These are phyloP conservation scores for Temnothorax unifasciatus DNA, from an alignment of 2,888 invertebrate species.

Conservation along the genomic window DNA sequence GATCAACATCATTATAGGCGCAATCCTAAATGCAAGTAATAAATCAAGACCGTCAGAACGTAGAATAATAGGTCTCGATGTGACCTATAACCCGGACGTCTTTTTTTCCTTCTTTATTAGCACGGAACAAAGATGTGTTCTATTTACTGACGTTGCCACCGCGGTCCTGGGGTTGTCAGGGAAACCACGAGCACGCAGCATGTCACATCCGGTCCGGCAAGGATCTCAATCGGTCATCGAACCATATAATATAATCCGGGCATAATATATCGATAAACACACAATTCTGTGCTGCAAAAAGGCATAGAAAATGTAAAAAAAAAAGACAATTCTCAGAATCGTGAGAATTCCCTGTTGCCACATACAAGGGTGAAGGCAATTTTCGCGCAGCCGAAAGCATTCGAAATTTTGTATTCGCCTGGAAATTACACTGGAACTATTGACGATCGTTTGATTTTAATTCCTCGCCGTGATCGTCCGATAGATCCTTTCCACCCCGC, in stretches of 20 bases:
- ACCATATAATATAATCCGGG: not conserved
- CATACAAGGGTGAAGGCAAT: not conserved
- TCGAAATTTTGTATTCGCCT: not conserved
- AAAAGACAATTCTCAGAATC: not conserved
- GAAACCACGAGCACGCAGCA: slow-evolving; percentile 72
- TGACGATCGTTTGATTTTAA: slow-evolving; percentile 57
- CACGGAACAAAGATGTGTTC: slow-evolving; percentile 80
- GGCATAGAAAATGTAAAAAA: not conserved
- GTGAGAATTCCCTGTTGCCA: not conserved
- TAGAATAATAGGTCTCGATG: not conserved
- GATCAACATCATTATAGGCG: not conserved
- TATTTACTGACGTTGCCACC: slow-evolving; percentile 79
- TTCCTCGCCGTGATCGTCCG: slow-evolving; percentile 53
- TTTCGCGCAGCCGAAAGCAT: not conserved
- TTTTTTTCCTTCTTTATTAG: slow-evolving; percentile 75
- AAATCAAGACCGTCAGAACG: slow-evolving; percentile 48
- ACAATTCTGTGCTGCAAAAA: not conserved
- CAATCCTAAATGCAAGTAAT: not conserved
- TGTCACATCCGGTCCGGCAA: not conserved
- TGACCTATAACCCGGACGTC: not conserved
- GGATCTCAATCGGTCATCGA: slow-evolving; percentile 10
- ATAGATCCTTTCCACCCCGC: slow-evolving; percentile 71
- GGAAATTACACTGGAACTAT: not conserved
- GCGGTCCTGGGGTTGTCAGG: slow-evolving; percentile 78
- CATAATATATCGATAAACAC: not conserved